Evolutionary conservation across 2,888 invertebrate species (phyloP), one percentile per base, ranked within the genome.

Genomic region (Conops quadrifasciatus): DNA sequence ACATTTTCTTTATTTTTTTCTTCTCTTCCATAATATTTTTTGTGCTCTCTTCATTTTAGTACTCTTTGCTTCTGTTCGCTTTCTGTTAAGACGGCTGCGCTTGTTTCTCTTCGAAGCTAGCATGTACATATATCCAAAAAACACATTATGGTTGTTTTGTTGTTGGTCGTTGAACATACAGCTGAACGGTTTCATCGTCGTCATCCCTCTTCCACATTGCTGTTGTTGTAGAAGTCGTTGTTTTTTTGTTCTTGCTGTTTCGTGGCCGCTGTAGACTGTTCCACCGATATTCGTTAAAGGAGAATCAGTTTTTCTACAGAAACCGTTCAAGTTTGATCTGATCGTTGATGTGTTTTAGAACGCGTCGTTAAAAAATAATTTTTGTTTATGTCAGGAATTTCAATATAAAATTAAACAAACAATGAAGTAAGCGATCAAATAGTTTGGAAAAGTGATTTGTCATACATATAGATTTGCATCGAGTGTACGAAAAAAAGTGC

Each of bases 291-390:
- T 71, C 66, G 67, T 71, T 71, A 53, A 63, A 51, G 64, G 62
- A 70, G 74, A 74, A 74, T 74, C 71, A 73, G 70, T 74, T 74
- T 74, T 73, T 74, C 64, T 65, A 72, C 71, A 74, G 74, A 72
- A 70, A 72, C 67, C 72, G 70, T 72, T 67, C 72, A 71, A 70
- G 74, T 73, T 49, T 73, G 74, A 62, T 51, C 24, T 62, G 58
- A 70, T 43, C 63, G 56, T 56, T 30, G 19, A 58, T 24, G 45
- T 70, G 2, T n/a, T 26, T 49, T 30, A 21, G 24, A 36, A 36
- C 62, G 60, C 59, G 47, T 43, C 11, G 9, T 9, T 28, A 13
- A 21, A 36, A 7, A 19, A 53, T 49, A n/a, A 1, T 36, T 1
- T 51, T 51, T 28, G n/a, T 51, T 19, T 65, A 19, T 65, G 15